Conservation (phyloP, 2,888 invertebrate genomes). For the Aphodius granarius region DNA sequence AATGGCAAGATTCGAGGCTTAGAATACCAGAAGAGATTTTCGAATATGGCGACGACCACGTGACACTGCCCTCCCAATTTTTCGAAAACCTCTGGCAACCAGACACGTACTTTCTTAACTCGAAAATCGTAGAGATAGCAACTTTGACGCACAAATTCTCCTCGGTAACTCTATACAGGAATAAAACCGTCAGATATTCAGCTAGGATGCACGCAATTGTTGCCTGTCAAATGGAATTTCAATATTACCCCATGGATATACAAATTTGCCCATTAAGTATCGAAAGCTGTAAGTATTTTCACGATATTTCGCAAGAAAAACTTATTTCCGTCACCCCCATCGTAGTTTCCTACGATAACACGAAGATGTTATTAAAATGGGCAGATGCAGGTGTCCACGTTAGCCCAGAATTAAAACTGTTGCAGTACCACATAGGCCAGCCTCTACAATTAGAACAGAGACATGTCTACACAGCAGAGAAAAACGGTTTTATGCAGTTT, state of each 20-base stretch:
- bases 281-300: slow-evolving; percentile 74
- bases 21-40: slow-evolving; percentile 77
- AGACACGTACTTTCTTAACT: slow-evolving; percentile 82
- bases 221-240: slow-evolving; percentile 86
- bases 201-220: slow-evolving; percentile 84
- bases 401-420: slow-evolving; percentile 76
- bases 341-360: slow-evolving; percentile 77
- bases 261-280: slow-evolving; percentile 82
- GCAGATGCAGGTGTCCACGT: slow-evolving; percentile 73
- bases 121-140: slow-evolving; percentile 86
- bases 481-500: slow-evolving; percentile 60
- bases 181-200: slow-evolving; percentile 78
- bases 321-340: slow-evolving; percentile 36
- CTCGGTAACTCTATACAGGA: slow-evolving; percentile 76
- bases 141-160: slow-evolving; percentile 79
- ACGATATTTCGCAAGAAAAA: background rate
- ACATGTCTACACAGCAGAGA: slow-evolving; percentile 74
- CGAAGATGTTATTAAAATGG: slow-evolving; percentile 77
- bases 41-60: slow-evolving; percentile 78
- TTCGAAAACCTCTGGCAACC: slow-evolving; percentile 88
- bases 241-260: slow-evolving; percentile 84
- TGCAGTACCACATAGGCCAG: slow-evolving; percentile 78
- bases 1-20: slow-evolving; percentile 78
- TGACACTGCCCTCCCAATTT: slow-evolving; percentile 77
- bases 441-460: slow-evolving; percentile 73